A percentile compares a stretch with the other conserved stretches of the same genome.
These are phyloP conservation scores for Centropus unirufus DNA, from an alignment of 2,113 vertebrate species.

Conservation along the genomic window DNA sequence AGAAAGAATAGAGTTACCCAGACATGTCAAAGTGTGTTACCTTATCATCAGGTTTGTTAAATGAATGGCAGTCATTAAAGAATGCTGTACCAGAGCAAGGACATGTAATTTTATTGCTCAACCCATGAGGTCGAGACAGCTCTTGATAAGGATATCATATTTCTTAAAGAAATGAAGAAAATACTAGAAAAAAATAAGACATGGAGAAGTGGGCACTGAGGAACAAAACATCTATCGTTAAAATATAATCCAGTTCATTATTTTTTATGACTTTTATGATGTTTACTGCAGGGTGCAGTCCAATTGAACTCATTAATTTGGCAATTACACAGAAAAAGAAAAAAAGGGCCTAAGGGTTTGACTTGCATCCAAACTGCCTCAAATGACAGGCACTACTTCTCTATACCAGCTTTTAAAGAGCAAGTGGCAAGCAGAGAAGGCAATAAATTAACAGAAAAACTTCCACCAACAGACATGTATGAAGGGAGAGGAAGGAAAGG, in stretches of 20 bases:
- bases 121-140: neutral
- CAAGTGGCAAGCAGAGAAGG: conserved; percentile 10
- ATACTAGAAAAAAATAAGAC: neutral
- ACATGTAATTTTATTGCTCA: conserved; percentile 8
- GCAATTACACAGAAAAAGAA: conserved; percentile 63
- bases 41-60: conserved; percentile 41
- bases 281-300: conserved; percentile 64
- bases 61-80: conserved; percentile 32
- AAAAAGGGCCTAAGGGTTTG: conserved; percentile 57
- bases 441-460: conserved; percentile 21
- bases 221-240: conserved; percentile 35
- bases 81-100: conserved; percentile 15
- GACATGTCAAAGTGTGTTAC: conserved; percentile 33
- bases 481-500: neutral
- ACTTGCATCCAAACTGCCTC: conserved; percentile 67
- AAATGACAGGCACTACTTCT: conserved; percentile 44
- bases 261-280: conserved; percentile 73
- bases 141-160: neutral
- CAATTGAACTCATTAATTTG: conserved; percentile 73
- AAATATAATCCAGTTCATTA: conserved; percentile 67
- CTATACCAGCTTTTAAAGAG: conserved; percentile 32
- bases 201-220: conserved; percentile 32
- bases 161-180: conserved; percentile 37
- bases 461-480: neutral
- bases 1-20: conserved; percentile 39